Conservation (phyloP, 2,113 vertebrate species). For the Etia nguti region DNA sequence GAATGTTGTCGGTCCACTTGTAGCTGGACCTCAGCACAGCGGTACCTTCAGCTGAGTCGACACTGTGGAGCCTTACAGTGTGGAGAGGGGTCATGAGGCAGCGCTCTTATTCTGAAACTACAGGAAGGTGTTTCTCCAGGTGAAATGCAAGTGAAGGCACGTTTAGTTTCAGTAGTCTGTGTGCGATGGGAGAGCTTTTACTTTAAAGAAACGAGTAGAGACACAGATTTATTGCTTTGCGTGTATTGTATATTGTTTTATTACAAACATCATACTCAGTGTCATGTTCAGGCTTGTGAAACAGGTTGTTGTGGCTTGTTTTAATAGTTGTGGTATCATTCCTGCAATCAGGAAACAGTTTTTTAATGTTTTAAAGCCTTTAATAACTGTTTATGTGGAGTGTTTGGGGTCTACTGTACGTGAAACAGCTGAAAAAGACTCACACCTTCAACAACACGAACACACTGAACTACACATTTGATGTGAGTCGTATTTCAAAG, state of each 20-base stretch:
- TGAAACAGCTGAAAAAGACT: fast-evolving
- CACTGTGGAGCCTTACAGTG: not conserved
- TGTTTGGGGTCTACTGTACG: not conserved
- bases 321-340: not conserved
- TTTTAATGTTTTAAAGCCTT: not conserved
- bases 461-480: fast-evolving
- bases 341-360: fast-evolving
- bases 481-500: not conserved
- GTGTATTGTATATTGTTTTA: not conserved
- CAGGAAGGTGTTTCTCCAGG: not conserved
- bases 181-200: not conserved
- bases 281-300: not conserved
- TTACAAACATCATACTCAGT: not conserved
- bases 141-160: not conserved
- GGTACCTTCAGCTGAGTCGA: not conserved
- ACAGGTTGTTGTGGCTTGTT: not conserved
- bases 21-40: not conserved
- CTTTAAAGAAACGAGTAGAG: not conserved
- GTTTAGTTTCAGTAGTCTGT: not conserved
- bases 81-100: not conserved
- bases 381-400: fast-evolving
- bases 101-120: not conserved
- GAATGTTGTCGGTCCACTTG: not conserved
- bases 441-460: not conserved
- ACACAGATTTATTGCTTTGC: not conserved